A percentile compares a stretch with the other conserved stretches of the same genome.
Conservation (phyloP, 2,888 invertebrate genomes). For the Blomia tropicalis region DNA sequence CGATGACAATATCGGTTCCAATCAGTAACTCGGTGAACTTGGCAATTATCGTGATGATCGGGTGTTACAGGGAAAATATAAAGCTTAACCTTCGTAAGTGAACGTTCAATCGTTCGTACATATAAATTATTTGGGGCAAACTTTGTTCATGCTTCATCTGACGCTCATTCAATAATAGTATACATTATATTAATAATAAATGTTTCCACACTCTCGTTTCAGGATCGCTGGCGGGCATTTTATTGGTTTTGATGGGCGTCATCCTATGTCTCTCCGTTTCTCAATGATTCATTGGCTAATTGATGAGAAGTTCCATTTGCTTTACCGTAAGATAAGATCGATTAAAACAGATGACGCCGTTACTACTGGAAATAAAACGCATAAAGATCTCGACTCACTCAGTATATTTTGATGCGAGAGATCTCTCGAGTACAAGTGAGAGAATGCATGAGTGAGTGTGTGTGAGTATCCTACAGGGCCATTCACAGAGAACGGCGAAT, state of each 20-base stretch:
- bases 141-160: not conserved
- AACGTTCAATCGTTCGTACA: not conserved
- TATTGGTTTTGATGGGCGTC: constrained; percentile 16
- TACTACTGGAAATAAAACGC: too few relatives aligned
- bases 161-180: not conserved
- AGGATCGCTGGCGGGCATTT: constrained; percentile 5
- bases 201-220: not conserved
- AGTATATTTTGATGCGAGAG: too few relatives aligned
- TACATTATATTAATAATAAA: not conserved
- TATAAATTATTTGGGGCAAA: not conserved
- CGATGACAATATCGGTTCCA: constrained; percentile 21
- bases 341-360: too few relatives aligned
- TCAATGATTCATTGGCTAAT: not conserved
- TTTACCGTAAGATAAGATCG: not conserved
- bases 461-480: not conserved
- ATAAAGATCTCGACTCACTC: too few relatives aligned
- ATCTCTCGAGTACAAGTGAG: too few relatives aligned
- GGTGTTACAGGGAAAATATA: constrained; percentile 8
- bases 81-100: constrained; percentile 12
- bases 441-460: not conserved
- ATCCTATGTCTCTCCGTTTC: constrained; percentile 9
- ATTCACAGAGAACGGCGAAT: too few relatives aligned
- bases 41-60: not conserved
- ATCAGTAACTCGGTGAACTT: constrained; percentile 21
- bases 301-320: too few relatives aligned